Conservation (phyloP, 2,113 vertebrate genomes). For the Xiphophorus hellerii region DNA sequence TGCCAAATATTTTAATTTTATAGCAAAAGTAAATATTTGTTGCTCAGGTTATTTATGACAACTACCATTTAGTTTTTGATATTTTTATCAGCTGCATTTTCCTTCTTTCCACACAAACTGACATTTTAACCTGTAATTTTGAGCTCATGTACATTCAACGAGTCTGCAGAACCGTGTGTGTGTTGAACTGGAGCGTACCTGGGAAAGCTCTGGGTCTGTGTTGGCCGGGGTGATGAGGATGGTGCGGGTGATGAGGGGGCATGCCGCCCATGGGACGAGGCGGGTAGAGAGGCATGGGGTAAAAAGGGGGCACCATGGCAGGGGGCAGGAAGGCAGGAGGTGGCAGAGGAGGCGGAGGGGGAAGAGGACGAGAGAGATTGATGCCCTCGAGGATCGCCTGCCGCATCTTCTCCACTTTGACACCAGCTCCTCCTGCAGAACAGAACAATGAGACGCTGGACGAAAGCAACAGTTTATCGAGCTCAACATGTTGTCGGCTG, state of each 20-base stretch:
- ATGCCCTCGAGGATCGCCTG: slow-evolving; percentile 92
- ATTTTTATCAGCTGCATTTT: no score
- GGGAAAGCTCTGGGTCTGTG: slow-evolving; percentile 88
- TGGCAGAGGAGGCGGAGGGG: slow-evolving; percentile 86
- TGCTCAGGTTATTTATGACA: no score
- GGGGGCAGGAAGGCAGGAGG: slow-evolving; percentile 87
- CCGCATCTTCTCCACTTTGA: slow-evolving; percentile 93
- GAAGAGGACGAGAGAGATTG: slow-evolving; percentile 85
- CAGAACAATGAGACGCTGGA: not conserved
- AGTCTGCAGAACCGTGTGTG: not conserved
- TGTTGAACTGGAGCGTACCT: slow-evolving; percentile 68
- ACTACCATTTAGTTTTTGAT: no score
- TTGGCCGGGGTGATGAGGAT: slow-evolving; percentile 76
- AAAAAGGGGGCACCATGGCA: slow-evolving; percentile 86
- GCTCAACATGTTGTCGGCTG: not conserved
- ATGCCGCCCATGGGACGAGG: slow-evolving; percentile 85
- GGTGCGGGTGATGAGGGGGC: slow-evolving; percentile 82
- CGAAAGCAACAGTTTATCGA: not conserved
- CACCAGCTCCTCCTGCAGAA: slow-evolving; percentile 82
- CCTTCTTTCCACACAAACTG: no score
- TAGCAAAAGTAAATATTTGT: no score
- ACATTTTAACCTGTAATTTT: no score
- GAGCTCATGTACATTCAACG: not conserved
- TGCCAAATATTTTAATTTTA: no score
- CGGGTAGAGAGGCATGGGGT: slow-evolving; percentile 86